Conservation (phyloP, 2,113 vertebrate genomes). For the Nycticryphes semicollaris region DNA sequence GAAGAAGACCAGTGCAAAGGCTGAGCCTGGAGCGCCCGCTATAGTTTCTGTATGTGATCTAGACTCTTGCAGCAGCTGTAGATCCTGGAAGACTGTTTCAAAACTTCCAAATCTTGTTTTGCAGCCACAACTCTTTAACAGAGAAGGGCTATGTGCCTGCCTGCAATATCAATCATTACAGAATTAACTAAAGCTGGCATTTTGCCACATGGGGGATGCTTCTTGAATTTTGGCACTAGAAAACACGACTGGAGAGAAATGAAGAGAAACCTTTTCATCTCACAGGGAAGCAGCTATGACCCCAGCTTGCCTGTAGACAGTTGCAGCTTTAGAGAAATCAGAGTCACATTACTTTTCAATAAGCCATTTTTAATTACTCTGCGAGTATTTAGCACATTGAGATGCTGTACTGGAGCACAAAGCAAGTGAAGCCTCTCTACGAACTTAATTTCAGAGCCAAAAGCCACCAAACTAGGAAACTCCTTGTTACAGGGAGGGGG, state of each 20-base stretch:
- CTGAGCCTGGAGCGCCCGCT: background rate
- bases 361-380: background rate
- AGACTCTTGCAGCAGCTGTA: background rate
- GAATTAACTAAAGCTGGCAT: background rate
- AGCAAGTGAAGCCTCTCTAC: background rate
- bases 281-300: background rate
- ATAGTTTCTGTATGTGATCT: fast-evolving
- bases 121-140: background rate
- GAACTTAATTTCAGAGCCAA: background rate
- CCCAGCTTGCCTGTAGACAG: background rate
- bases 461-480: background rate
- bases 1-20: background rate
- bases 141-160: background rate
- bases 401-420: background rate
- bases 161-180: background rate
- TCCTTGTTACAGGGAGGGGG: background rate
- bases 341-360: background rate
- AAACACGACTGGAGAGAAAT: background rate
- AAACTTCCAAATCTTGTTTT: background rate
- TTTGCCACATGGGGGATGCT: background rate
- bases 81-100: background rate
- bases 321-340: background rate
- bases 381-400: background rate
- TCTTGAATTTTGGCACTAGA: background rate
- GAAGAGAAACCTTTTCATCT: background rate